Evolutionary conservation across 2,113 vertebrate species (phyloP).

Genomic region (Ramphastos sulfuratus): DNA sequence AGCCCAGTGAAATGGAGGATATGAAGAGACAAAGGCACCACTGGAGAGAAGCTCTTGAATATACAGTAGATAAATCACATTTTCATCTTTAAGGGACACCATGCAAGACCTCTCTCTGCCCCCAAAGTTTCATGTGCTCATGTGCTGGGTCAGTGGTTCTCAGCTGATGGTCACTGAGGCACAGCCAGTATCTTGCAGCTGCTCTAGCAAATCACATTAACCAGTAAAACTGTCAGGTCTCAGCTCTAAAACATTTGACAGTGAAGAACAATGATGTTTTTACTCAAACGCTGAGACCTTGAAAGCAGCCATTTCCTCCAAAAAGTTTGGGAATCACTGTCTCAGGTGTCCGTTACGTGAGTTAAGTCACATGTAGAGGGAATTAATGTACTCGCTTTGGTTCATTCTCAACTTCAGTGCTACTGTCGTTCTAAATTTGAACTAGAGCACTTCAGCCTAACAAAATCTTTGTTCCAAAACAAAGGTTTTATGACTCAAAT

Average conservation of each 20-base stretch:
- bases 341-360: background rate
- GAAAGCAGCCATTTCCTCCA: background rate
- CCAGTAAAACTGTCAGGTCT: background rate
- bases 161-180: accelerated
- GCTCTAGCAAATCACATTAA: background rate
- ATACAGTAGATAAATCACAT: background rate
- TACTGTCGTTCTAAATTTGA: background rate
- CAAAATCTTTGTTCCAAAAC: constrained; percentile 29
- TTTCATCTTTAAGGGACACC: background rate
- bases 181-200: background rate
- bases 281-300: background rate
- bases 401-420: background rate
- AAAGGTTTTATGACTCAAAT: constrained; percentile 48
- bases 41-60: background rate
- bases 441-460: background rate
- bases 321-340: background rate
- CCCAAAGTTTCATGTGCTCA: background rate
- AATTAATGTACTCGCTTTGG: background rate
- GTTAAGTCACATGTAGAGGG: background rate
- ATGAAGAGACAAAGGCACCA: background rate
- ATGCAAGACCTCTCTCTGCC: background rate
- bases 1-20: background rate
- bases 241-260: background rate
- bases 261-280: background rate
- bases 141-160: background rate